phyloP scores from a whole-genome alignment of 2,113 vertebrate species.

The Edolisoma coerulescens region DNA sequence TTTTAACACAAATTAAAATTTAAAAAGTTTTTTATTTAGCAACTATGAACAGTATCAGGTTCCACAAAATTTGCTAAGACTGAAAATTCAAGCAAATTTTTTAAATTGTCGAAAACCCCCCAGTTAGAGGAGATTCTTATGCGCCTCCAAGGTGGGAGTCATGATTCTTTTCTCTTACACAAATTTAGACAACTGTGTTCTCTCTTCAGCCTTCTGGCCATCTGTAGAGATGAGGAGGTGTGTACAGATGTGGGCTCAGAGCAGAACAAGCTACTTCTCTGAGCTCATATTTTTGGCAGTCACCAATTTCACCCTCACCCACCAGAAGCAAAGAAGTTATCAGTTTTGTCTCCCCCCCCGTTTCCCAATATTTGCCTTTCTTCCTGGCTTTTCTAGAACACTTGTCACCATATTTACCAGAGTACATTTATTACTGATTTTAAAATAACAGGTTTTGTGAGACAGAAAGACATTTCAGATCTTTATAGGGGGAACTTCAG shows the following conservation, averaged over 20 bases:
- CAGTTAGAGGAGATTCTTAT: constrained; percentile 23
- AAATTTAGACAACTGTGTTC: constrained; percentile 63
- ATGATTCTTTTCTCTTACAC: constrained; percentile 56
- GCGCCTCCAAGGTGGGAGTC: constrained; percentile 46
- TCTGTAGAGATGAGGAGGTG: constrained; percentile 63
- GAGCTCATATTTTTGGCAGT: constrained; percentile 60
- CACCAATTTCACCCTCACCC: constrained; percentile 57
- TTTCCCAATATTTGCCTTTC: constrained; percentile 1
- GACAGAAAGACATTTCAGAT: not conserved
- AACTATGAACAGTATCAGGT: not conserved
- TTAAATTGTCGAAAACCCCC: not conserved
- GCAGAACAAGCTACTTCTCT: constrained; percentile 41
- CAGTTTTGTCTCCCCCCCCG: not conserved
- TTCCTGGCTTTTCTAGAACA: constrained; percentile 26
- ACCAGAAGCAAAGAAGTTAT: constrained; percentile 40
- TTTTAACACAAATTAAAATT: not conserved
- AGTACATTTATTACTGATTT: not conserved
- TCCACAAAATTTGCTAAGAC: not conserved
- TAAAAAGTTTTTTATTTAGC: not conserved
- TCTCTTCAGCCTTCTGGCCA: constrained; percentile 60
- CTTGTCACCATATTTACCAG: not conserved
- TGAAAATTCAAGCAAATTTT: not conserved
- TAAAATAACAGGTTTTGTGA: not conserved
- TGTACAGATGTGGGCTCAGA: constrained; percentile 62
- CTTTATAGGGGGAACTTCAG: not conserved